Conservation (phyloP, 2,113 vertebrate species). For the Corythoichthys haematopterus region DNA sequence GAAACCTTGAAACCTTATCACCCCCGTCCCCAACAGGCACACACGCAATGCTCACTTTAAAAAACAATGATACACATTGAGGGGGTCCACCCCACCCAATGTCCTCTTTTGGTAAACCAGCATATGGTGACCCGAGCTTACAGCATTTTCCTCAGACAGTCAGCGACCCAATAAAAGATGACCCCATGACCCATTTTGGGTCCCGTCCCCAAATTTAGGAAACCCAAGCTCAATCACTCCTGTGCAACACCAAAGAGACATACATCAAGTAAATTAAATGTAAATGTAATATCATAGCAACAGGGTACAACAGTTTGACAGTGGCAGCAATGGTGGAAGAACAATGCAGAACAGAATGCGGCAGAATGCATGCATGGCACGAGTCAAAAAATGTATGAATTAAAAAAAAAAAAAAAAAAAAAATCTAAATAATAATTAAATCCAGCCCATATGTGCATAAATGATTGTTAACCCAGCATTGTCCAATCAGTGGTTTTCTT, state of each 20-base stretch:
- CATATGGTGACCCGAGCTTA: slow-evolving; percentile 4
- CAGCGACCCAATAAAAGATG: background rate
- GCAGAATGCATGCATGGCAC: background rate
- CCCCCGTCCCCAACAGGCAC: background rate
- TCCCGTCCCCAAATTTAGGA: background rate
- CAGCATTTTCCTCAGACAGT: background rate
- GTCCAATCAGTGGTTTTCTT: background rate
- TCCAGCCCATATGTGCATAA: background rate
- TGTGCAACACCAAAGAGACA: background rate
- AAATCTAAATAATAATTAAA: background rate
- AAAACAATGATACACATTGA: background rate
- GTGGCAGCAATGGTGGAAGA: background rate
- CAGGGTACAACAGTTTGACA: background rate
- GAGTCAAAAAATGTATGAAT: background rate
- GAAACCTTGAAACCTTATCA: background rate
- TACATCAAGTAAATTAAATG: background rate
- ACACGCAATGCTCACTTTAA: background rate
- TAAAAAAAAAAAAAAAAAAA: background rate
- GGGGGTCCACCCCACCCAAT: background rate
- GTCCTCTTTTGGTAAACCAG: background rate
- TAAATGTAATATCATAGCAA: background rate
- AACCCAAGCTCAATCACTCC: background rate
- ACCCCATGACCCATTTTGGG: background rate
- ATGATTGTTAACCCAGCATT: background rate
- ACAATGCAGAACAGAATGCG: background rate